Evolutionary conservation across 2,113 vertebrate species (phyloP).

Genomic region (Silurus asotus): DNA sequence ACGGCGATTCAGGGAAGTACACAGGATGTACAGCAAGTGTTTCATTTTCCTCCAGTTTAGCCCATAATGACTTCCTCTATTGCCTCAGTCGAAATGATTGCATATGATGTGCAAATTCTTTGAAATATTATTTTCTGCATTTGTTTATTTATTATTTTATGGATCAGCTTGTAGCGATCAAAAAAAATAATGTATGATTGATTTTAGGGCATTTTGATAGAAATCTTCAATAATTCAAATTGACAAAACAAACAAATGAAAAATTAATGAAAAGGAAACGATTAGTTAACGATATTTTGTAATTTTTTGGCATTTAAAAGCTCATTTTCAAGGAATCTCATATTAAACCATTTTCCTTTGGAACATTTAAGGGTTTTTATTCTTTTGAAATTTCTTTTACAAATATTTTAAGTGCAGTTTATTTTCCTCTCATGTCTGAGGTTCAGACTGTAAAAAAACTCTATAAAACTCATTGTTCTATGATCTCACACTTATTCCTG

Average conservation of each 20-base stretch:
- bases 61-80: constrained; percentile 34
- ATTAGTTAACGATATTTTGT: neutral
- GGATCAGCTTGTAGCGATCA: neutral
- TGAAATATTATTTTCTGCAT: neutral
- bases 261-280: neutral
- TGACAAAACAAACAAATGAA: neutral
- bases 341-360: too few species aligned
- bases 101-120: constrained; percentile 18
- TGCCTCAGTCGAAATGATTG: constrained; percentile 5
- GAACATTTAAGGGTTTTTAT: neutral
- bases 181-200: neutral
- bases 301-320: neutral
- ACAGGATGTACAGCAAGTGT: constrained; percentile 21
- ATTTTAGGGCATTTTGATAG: neutral
- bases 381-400: neutral
- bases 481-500: neutral
- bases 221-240: neutral
- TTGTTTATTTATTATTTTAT: neutral
- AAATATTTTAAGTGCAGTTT: neutral
- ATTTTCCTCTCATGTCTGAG: neutral
- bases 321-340: neutral
- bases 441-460: too few species aligned
- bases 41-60: constrained; percentile 40
- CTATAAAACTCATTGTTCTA: neutral
- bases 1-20: constrained; percentile 6